Conservation (phyloP, 2,888 invertebrate species). For the Gibbula magus region DNA sequence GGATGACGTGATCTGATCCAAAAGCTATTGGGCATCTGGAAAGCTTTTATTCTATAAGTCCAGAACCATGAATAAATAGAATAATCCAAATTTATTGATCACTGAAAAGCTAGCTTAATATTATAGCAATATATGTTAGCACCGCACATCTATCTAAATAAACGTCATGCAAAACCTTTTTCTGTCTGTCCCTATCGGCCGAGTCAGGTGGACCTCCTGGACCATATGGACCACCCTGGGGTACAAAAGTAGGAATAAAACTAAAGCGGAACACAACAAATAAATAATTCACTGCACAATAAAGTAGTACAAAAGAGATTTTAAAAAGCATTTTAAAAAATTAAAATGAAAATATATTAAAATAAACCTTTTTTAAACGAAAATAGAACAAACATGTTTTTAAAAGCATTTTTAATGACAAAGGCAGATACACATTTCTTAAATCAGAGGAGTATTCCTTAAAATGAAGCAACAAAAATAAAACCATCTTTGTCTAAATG, state of each 20-base stretch:
- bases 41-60: too few relatives aligned
- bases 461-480: too few relatives aligned
- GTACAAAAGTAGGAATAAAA: not conserved
- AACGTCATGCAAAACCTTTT: conserved; percentile 21
- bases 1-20: not conserved
- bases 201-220: not conserved
- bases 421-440: too few relatives aligned
- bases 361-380: too few relatives aligned
- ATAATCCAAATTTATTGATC: too few relatives aligned
- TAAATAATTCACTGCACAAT: not conserved
- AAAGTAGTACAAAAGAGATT: too few relatives aligned
- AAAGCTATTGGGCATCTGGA: not conserved
- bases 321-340: too few relatives aligned
- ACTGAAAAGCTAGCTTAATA: not conserved
- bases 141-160: conserved; percentile 10
- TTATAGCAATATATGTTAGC: not conserved
- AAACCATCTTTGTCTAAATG: not conserved
- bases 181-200: conserved; percentile 9
- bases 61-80: too few relatives aligned
- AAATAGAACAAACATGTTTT: too few relatives aligned
- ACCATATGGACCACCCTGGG: conserved; percentile 6
- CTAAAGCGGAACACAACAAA: not conserved
- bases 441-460: too few relatives aligned
- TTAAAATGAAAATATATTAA: too few relatives aligned
- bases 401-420: too few relatives aligned